Conservation (phyloP, 2,797 vertebrate species). For the Chelmon rostratus region DNA sequence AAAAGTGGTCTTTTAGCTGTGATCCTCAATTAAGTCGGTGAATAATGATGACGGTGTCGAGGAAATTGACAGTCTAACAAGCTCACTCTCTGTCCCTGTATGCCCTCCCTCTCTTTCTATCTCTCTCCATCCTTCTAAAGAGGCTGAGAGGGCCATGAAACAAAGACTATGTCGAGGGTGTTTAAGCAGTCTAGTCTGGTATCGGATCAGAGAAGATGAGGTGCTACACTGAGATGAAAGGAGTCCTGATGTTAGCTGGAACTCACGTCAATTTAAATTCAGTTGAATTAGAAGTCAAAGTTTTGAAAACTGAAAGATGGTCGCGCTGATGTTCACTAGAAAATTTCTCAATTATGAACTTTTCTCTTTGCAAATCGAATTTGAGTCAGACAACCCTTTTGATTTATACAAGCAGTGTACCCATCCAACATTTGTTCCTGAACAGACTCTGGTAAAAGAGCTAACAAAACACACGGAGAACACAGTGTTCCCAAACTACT, state of each 20-base stretch:
- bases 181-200: slow-evolving; percentile 32
- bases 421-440: slow-evolving; percentile 17
- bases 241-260: slow-evolving; percentile 1
- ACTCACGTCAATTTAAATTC: slow-evolving; percentile 37
- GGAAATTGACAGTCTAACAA: slow-evolving; percentile 39
- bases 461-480: neutral
- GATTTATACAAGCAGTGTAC: slow-evolving; percentile 16
- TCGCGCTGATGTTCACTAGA: slow-evolving; percentile 7
- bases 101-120: neutral
- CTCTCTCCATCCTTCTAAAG: slow-evolving; percentile 19
- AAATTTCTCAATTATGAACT: slow-evolving; percentile 19
- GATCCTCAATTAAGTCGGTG: slow-evolving; percentile 44
- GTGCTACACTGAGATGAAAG: slow-evolving; percentile 55
- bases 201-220: slow-evolving; percentile 57
- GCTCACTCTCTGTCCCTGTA: slow-evolving; percentile 19
- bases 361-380: slow-evolving; percentile 34
- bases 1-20: slow-evolving; percentile 38
- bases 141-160: slow-evolving; percentile 35
- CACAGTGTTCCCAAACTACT: slow-evolving; percentile 4
- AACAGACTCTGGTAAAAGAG: slow-evolving; percentile 4
- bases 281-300: slow-evolving; percentile 17
- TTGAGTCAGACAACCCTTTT: slow-evolving; percentile 19
- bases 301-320: slow-evolving; percentile 16
- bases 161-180: slow-evolving; percentile 45
- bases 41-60: slow-evolving; percentile 41